Conservation (phyloP, 2,888 invertebrate species). For the Drosophila kanekoi region DNA sequence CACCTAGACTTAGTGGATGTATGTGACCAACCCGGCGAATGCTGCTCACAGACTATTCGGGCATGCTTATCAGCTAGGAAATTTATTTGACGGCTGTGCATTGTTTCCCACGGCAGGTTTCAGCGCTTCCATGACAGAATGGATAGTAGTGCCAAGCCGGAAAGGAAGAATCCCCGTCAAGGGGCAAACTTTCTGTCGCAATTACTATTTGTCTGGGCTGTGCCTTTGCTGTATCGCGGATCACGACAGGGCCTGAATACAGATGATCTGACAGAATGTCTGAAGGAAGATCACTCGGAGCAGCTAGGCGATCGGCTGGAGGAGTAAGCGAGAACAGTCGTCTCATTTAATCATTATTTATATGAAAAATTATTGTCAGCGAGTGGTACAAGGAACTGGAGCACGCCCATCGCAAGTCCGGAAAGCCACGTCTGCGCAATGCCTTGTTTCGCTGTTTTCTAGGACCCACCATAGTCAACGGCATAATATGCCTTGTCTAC, state of each 20-base stretch:
- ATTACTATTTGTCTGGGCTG: constrained; percentile 83
- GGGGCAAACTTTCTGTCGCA: constrained; percentile 83
- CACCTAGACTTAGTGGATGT: constrained; percentile 9
- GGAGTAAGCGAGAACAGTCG: constrained; percentile 65
- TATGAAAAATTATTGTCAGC: constrained; percentile 84
- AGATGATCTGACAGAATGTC: constrained; percentile 89
- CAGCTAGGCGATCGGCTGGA: constrained; percentile 84
- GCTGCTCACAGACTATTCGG: neutral
- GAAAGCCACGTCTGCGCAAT: constrained; percentile 88
- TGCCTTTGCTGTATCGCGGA: constrained; percentile 83
- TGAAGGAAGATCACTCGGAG: constrained; percentile 86
- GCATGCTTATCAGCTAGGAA: constrained; percentile 27
- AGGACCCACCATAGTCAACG: constrained; percentile 89
- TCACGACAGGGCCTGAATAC: constrained; percentile 86
- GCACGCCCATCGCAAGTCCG: constrained; percentile 86
- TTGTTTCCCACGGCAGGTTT: constrained; percentile 20
- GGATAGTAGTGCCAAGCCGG: constrained; percentile 84
- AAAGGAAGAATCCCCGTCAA: constrained; percentile 82
- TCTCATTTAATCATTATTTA: neutral
- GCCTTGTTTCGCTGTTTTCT: constrained; percentile 89
- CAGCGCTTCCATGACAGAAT: constrained; percentile 65
- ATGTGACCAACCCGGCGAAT: constrained; percentile 7
- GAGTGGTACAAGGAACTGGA: constrained; percentile 89
- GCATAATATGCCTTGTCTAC: constrained; percentile 87
- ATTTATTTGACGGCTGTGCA: constrained; percentile 8